Percentiles rank a stretch among this genome's conserved stretches.
These are phyloP conservation scores for Etheostoma cragini DNA, from an alignment of 2,113 vertebrate genomes.

Conservation along the genomic window DNA sequence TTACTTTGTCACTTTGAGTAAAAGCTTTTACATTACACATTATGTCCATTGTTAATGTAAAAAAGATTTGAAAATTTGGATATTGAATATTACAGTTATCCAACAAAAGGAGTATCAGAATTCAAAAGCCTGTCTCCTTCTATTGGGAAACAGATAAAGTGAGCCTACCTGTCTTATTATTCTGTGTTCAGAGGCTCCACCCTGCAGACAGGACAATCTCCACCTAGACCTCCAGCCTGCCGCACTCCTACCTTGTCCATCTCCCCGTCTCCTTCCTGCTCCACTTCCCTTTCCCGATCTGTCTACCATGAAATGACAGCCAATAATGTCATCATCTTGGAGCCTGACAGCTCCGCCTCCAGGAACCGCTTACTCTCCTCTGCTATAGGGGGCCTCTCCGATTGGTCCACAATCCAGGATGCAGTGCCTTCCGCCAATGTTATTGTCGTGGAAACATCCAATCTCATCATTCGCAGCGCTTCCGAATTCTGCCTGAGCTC, in stretches of 20 bases:
- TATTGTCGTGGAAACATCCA: conserved; percentile 80
- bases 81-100: not conserved
- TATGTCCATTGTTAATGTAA: not conserved
- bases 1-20: not conserved
- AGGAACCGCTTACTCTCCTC: conserved; percentile 59
- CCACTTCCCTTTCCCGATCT: conserved; percentile 64
- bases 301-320: conserved; percentile 77
- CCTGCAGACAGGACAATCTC: conserved; percentile 63
- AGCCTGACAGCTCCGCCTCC: conserved; percentile 71
- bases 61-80: not conserved
- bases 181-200: conserved; percentile 57
- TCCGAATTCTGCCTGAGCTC: conserved; percentile 80
- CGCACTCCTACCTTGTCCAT: conserved; percentile 71
- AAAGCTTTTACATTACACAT: too few relatives aligned
- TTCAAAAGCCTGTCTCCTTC: not conserved
- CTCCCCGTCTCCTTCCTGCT: conserved; percentile 63
- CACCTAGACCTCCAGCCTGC: conserved; percentile 68
- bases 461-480: conserved; percentile 80
- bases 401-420: conserved; percentile 58
- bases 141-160: not conserved
- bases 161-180: not conserved
- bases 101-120: not conserved
- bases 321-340: conserved; percentile 80
- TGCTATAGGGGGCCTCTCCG: conserved; percentile 46
- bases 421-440: conserved; percentile 59